Conservation (phyloP, 2,888 invertebrate genomes). For the Rhogogaster chlorosoma region DNA sequence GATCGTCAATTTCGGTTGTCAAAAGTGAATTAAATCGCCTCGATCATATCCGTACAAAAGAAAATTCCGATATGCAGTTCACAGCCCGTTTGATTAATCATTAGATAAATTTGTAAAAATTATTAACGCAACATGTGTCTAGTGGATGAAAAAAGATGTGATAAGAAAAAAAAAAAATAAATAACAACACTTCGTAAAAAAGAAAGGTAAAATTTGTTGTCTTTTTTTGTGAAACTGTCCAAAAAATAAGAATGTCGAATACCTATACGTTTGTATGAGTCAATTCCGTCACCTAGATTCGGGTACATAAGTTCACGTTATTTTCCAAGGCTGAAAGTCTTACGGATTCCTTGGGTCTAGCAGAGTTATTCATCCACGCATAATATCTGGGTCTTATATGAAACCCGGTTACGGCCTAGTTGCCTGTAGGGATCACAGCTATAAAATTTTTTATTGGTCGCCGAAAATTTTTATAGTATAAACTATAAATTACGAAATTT, state of each 20-base stretch:
- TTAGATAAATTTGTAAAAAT: not conserved
- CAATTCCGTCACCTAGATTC: not conserved
- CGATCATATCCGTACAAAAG: not conserved
- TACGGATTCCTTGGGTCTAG: not conserved
- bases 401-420: not conserved
- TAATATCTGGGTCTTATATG: constrained; percentile 8
- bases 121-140: not conserved
- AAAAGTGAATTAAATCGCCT: not conserved
- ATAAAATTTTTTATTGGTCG: not conserved
- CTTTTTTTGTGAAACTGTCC: no score
- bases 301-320: not conserved
- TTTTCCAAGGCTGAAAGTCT: not conserved
- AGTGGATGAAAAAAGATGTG: no score
- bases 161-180: no score
- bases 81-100: not conserved
- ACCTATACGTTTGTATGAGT: not conserved
- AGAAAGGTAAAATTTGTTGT: no score
- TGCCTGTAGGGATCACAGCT: not conserved
- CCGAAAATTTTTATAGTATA: not conserved
- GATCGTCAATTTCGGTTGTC: not conserved
- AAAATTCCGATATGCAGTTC: not conserved
- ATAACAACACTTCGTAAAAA: not conserved
- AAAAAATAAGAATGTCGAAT: not conserved
- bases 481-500: not conserved
- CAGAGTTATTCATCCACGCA: not conserved